Conservation (phyloP, 1,140 invertebrate species). For the Cephus cinctus region DNA sequence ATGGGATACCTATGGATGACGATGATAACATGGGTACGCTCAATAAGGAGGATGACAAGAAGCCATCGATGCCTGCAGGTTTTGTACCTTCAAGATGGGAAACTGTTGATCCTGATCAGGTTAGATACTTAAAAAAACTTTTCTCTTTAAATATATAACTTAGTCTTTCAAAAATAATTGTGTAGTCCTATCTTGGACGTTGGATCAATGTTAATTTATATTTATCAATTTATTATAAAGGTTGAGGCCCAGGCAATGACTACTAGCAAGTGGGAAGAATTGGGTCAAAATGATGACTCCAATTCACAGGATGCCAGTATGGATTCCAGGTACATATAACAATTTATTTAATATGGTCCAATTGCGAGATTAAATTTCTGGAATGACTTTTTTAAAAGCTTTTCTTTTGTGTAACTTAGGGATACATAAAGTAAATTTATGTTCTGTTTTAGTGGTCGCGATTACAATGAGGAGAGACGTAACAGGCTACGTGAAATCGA, state of each 20-base stretch:
- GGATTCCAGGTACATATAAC: constrained; percentile 54
- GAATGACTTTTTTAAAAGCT: too few species aligned
- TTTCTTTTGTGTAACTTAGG: too few species aligned
- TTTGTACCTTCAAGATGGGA: constrained; percentile 95
- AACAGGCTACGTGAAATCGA: constrained; percentile 89
- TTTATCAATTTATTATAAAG: constrained; percentile 47
- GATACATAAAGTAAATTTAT: neutral
- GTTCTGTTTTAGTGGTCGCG: constrained; percentile 40
- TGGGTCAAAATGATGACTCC: constrained; percentile 60
- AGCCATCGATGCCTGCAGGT: constrained; percentile 57
- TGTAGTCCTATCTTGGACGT: neutral
- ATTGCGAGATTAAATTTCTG: too few species aligned
- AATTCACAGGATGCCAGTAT: constrained; percentile 53
- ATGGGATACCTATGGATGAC: constrained; percentile 74
- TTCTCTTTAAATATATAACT: too few species aligned
- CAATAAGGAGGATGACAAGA: constrained; percentile 45
- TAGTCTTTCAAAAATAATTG: too few species aligned
- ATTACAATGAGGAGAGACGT: constrained; percentile 73
- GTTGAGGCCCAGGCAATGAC: constrained; percentile 86
- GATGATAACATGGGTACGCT: constrained; percentile 40
- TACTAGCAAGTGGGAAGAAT: constrained; percentile 83
- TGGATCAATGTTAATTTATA: neutral
- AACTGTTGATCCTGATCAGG: constrained; percentile 84
- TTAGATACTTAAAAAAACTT: constrained; percentile 30
- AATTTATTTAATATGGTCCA: too few species aligned